These are phyloP conservation scores for Amyelois transitella DNA, from an alignment of 1,140 invertebrate species.

Conservation along the genomic window DNA sequence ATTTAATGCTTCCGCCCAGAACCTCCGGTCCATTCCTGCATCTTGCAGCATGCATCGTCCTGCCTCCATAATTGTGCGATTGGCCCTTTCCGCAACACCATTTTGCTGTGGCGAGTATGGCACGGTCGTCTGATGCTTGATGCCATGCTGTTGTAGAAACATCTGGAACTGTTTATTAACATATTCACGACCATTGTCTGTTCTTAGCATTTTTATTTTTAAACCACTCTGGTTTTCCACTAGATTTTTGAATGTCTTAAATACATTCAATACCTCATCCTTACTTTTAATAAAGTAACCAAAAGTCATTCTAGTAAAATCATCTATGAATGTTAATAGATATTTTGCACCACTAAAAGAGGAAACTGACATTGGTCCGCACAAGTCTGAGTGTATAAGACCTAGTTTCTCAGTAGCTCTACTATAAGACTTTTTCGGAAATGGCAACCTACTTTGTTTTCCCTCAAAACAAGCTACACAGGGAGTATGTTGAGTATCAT, in stretches of 20 bases:
- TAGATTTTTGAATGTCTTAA: slow-evolving; percentile 16
- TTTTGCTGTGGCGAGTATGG: background rate
- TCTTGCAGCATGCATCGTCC: background rate
- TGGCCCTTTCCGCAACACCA: slow-evolving; percentile 2
- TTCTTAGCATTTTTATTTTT: slow-evolving; percentile 2
- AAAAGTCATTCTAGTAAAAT: slow-evolving; percentile 30
- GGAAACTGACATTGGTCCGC: slow-evolving; percentile 24
- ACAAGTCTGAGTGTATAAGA: slow-evolving; percentile 35
- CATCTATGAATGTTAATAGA: slow-evolving; percentile 46
- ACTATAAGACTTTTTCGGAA: slow-evolving; percentile 20
- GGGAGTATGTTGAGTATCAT: too few relatives aligned
- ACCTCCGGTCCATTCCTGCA: background rate
- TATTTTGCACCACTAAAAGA: slow-evolving; percentile 35
- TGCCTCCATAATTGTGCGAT: background rate
- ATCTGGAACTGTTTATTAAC: background rate
- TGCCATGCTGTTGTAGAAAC: background rate
- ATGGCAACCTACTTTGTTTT: slow-evolving; percentile 6
- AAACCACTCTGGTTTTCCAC: background rate
- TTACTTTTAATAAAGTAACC: slow-evolving; percentile 39
- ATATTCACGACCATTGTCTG: slow-evolving; percentile 4
- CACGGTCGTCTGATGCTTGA: background rate
- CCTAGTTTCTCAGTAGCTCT: slow-evolving; percentile 23
- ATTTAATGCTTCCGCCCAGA: slow-evolving; percentile 2
- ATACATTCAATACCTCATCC: background rate
- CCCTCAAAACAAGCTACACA: slow-evolving; percentile 17